Evolutionary conservation across 2,113 vertebrate genomes (phyloP), one percentile per base, ranked within the genome.

Genomic region (Furnarius figulus): DNA sequence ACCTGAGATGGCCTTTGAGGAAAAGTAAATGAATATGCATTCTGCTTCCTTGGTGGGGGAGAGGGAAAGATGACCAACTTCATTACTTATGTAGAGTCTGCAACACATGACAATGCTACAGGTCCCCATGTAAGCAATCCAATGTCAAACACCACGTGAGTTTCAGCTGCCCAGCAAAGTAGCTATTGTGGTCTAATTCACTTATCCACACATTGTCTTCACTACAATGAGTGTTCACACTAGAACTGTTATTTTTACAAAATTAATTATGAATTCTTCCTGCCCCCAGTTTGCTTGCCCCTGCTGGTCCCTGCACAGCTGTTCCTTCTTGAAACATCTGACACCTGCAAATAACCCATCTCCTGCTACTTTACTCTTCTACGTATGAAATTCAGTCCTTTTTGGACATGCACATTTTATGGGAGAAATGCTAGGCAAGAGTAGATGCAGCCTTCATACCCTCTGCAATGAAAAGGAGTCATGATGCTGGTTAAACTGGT

Each of bases 371-470:
- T 28, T 0, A 30, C 21, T 39, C 25, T 28, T 23, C 5, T 16
- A 9, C 1, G 12, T 15, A 56, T 39, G 23, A 59, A 74, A 53
- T 40, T 17, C 16, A 14, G 3, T 25, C 37, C 59, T 82, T 13
- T 15, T 35, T 4, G 53, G 58, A 20, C 40, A 59, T 0, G 1
- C 12, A n/a, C 6, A 5, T 6, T 20, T 65, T 30, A 44, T 12
- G 4, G 2, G 19, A 75, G n/a, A 75, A 85, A 37, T 3, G 8
- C 44, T 37, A 25, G 30, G 27, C 81, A 0, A 0, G 19, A 33
- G 23, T 0, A 66, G 55, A 3, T 9, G 5, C 12, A 65, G 77
- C 42, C 61, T 33, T 63, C 14, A 4, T 0, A 27, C 8, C 25
- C 68, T 23, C 15, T 33, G 16, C 61, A 44, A 6, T 1, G 8